Evolutionary conservation across 2,113 vertebrate species (phyloP).

Genomic region (Ochotona princeps): DNA sequence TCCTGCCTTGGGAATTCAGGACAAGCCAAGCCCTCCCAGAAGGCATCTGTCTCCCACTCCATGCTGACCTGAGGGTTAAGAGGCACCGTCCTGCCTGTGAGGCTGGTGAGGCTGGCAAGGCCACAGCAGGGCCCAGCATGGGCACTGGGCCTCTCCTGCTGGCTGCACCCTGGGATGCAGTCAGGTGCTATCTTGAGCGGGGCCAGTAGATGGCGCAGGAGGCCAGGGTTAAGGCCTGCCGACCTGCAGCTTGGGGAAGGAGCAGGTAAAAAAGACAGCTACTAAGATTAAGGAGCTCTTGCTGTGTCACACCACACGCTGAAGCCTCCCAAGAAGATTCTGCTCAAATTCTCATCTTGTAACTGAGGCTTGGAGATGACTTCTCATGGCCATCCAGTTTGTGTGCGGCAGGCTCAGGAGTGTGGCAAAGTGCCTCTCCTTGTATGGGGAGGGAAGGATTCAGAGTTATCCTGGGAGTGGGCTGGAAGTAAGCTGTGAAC

Average conservation of each 20-base stretch:
- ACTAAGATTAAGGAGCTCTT: accelerated
- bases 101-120: not conserved
- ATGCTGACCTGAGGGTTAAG: not conserved
- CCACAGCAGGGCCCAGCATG: accelerated
- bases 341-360: not conserved
- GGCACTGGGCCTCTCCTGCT: not conserved
- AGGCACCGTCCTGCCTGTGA: not conserved
- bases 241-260: too few species aligned
- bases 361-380: not conserved
- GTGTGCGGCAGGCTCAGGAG: not conserved
- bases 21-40: not conserved
- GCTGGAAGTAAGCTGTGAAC: not conserved
- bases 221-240: not conserved
- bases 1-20: not conserved
- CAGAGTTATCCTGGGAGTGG: not conserved
- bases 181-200: accelerated
- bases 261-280: accelerated
- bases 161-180: not conserved
- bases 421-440: not conserved
- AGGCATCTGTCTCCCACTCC: not conserved
- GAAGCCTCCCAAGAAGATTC: not conserved
- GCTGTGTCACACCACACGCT: too few species aligned
- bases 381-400: not conserved
- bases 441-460: too few species aligned
- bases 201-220: slow-evolving; percentile 61